A percentile compares a stretch with the other conserved stretches of the same genome.
Evolutionary conservation across 2,888 invertebrate species (phyloP).

Genomic region (Yponomeuta evonymella): DNA sequence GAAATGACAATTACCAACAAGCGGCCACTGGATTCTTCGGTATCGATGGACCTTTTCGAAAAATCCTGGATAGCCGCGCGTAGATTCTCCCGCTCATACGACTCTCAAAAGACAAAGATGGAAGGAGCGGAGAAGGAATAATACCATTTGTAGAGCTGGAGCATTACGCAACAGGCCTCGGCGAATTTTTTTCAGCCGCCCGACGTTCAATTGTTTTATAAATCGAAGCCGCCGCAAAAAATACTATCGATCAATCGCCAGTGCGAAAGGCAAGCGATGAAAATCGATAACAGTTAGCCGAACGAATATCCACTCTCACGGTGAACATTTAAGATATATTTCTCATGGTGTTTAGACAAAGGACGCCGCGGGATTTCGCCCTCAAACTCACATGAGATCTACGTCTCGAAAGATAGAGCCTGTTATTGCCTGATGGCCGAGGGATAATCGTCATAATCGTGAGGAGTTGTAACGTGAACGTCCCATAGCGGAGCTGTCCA

Average conservation of each 20-base stretch:
- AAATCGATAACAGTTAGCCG: constrained; percentile 43
- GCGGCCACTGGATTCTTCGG: constrained; percentile 6
- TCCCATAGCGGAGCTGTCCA: constrained; percentile 71
- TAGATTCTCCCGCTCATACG: background rate
- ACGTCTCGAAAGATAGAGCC: constrained; percentile 13
- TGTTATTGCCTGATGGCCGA: background rate
- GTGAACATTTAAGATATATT: constrained; percentile 33
- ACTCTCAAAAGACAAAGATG: background rate
- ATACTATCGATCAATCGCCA: constrained; percentile 73
- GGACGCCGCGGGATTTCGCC: constrained; percentile 29
- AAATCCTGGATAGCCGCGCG: background rate
- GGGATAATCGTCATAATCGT: constrained; percentile 58
- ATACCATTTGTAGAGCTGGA: constrained; percentile 36
- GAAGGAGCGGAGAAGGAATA: constrained; percentile 15
- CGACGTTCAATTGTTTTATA: constrained; percentile 73
- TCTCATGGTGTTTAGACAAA: constrained; percentile 25
- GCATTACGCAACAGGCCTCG: constrained; percentile 38
- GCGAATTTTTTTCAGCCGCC: constrained; percentile 12
- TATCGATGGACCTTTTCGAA: background rate
- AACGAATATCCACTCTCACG: constrained; percentile 32
- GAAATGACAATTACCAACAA: constrained; percentile 67
- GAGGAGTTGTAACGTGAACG: constrained; percentile 60
- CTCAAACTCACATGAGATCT: constrained; percentile 13
- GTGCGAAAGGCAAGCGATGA: constrained; percentile 69
- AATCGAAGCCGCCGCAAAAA: constrained; percentile 65